Base-by-base conservation (phyloP, 2,113 vertebrate genomes). In the Thymallus thymallus region DNA sequence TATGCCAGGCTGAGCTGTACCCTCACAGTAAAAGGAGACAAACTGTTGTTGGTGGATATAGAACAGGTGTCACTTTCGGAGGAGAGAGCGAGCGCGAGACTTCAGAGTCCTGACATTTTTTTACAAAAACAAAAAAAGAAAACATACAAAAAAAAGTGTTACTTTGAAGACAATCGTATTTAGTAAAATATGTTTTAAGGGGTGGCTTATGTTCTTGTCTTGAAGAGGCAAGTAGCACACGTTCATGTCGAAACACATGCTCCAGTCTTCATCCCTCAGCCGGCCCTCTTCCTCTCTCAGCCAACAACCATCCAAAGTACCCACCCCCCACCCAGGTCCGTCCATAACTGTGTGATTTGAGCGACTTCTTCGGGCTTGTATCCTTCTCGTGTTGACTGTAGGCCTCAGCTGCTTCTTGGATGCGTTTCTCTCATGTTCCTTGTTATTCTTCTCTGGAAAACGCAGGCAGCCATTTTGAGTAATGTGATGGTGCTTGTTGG, bases 131-230 rank as follows among this genome's bases (percentile, higher is more conserved):
- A 72, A 79, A 86, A 87, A 86, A 87, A 76, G 83, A 86, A 78
- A 80, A 79, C 83, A 82, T 30, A 72, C 82, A 80, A 69, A 80
- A 85, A 88, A 92, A 86, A 85, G 90, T 84, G 86, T 93, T 91
- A 89, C 93, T 93, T 93, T 93, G 93, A 95, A 95, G 95, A 96
- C 95, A 95, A 96, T 96, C 94, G 95, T 91, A 89, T 92, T 92
- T 94, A 92, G 92, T 91, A 85, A 88, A 90, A 94, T 92, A 90
- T 89, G 85, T 90, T 90, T 85, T 88, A 86, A 88, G 87, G 84
- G 86, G 92, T 90, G 83, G 91, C 91, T 93, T 87, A 89, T 74
- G 67, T 92, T 89, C 93, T 92, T 90, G 91, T 92, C 91, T 66
- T 75, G 68, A 85, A 86, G 6, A 20, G 51, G 88, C 89, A 79